phyloP scores from a whole-genome alignment of 2,888 invertebrate species.

The Papilio protenor region DNA sequence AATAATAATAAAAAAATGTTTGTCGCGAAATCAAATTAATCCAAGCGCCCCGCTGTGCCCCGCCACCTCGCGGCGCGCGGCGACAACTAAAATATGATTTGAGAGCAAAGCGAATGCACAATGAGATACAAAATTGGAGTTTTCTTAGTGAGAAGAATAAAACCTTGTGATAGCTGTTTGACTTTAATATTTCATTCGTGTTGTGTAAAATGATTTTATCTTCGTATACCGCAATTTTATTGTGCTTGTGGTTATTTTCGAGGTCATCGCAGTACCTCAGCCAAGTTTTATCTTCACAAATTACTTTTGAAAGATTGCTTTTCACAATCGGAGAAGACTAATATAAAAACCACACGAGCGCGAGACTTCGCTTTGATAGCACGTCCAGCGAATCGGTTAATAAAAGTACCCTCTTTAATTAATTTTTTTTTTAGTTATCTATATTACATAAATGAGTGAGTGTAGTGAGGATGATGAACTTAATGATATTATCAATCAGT shows the following conservation, averaged over 20 bases:
- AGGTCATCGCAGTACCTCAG: constrained; percentile 4
- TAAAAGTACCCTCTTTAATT: no score
- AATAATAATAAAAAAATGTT: constrained; percentile 34
- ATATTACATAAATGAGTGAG: no score
- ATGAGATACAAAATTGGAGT: constrained; percentile 69
- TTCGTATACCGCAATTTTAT: constrained; percentile 40
- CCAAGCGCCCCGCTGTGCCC: constrained; percentile 26
- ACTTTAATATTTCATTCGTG: constrained; percentile 61
- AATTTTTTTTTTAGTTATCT: no score
- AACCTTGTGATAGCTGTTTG: constrained; percentile 57
- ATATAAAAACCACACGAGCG: no score
- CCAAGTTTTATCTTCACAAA: constrained; percentile 22
- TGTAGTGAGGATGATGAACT: no score
- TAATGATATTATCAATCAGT: no score
- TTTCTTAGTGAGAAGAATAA: constrained; percentile 64
- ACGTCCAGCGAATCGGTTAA: no score
- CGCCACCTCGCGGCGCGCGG: constrained; percentile 39
- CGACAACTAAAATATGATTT: constrained; percentile 69
- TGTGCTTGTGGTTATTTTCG: constrained; percentile 32
- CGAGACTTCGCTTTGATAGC: no score
- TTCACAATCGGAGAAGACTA: neutral
- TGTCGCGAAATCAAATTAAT: constrained; percentile 47
- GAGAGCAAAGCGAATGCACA: constrained; percentile 67
- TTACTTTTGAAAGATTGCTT: constrained; percentile 3
- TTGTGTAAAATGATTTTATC: constrained; percentile 58